Conservation (phyloP, 2,113 vertebrate species). For the human region GRCh38 chr5:144602501-144603000, state of each 20-base stretch:
- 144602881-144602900: background rate
- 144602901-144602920: background rate
- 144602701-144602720: background rate
- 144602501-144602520: background rate
- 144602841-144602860: background rate
- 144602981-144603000: background rate
- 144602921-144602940: background rate
- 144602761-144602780: background rate
- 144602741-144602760: background rate
- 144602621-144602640: background rate
- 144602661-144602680: background rate
- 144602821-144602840: background rate
- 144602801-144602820: background rate
- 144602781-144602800: background rate
- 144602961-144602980: background rate
- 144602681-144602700: background rate
- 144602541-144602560: background rate
- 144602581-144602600: background rate
- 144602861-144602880: background rate
- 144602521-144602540: background rate
- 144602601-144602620: background rate
- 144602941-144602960: background rate
- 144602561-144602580: background rate
- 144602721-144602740: background rate
- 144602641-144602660: background rate